Evolutionary conservation across 1,140 invertebrate genomes (phyloP).

Genomic region (Bactericera cockerelli): DNA sequence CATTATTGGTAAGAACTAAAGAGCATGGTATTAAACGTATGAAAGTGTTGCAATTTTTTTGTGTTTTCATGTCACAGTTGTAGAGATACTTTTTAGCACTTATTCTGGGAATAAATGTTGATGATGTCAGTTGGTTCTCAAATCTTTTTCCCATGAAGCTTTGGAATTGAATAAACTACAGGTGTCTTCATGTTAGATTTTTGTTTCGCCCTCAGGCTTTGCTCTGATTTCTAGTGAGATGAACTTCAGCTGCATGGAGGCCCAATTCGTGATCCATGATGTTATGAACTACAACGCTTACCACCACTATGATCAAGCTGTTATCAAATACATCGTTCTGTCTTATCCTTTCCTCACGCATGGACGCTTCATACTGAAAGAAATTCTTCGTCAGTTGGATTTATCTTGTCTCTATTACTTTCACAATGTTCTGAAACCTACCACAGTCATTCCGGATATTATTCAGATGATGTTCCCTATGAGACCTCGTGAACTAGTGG

Average conservation of each 20-base stretch:
- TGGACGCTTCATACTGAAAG: background rate
- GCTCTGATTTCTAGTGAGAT: background rate
- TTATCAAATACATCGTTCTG: background rate
- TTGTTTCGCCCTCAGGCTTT: background rate
- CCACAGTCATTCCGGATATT: background rate
- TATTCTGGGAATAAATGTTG: too few relatives aligned
- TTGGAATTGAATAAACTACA: too few relatives aligned
- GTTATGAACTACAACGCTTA: background rate
- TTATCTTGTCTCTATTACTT: background rate
- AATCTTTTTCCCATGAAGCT: too few relatives aligned
- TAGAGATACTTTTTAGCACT: too few relatives aligned
- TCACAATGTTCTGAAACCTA: background rate
- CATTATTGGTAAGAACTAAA: constrained; percentile 5
- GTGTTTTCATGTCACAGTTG: too few relatives aligned
- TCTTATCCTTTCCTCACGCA: background rate
- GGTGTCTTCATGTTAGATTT: too few relatives aligned
- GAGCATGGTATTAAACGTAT: too few relatives aligned
- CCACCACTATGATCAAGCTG: background rate
- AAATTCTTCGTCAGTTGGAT: background rate
- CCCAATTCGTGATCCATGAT: background rate
- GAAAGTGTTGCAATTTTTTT: too few relatives aligned
- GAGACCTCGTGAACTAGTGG: background rate
- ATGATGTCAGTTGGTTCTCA: too few relatives aligned
- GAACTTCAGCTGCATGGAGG: background rate
- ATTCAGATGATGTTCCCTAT: background rate